These are phyloP conservation scores for Bruchidius siliquastri DNA, from an alignment of 2,888 invertebrate genomes.

Conservation along the genomic window DNA sequence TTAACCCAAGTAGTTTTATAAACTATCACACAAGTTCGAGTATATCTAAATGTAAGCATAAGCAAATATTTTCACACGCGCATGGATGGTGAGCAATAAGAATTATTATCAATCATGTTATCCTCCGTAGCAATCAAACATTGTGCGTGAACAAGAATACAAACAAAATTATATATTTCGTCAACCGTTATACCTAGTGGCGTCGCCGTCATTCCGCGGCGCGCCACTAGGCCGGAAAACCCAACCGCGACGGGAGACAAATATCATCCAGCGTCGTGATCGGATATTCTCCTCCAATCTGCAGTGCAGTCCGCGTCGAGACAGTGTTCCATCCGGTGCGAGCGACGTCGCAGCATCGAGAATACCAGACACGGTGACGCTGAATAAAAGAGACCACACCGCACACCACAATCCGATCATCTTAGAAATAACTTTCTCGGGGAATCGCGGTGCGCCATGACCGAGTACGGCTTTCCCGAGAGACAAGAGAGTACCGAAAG, in stretches of 20 bases:
- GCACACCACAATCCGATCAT: not conserved
- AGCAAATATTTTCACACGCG: too few species aligned
- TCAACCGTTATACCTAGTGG: too few species aligned
- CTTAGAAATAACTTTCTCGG: not conserved
- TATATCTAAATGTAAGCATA: too few species aligned
- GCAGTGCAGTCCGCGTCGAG: not conserved
- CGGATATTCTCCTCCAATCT: not conserved
- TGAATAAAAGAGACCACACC: not conserved
- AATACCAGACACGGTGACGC: not conserved
- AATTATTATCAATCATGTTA: too few species aligned
- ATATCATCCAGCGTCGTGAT: not conserved
- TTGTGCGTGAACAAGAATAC: too few species aligned
- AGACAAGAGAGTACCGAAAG: constrained; percentile 46
- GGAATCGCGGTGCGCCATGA: constrained; percentile 20
- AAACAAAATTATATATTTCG: too few species aligned
- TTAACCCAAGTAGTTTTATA: too few species aligned
- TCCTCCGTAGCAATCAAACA: too few species aligned
- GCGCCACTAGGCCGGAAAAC: not conserved
- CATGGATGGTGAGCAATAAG: too few species aligned
- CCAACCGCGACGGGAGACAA: not conserved
- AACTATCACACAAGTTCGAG: too few species aligned
- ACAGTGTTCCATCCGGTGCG: not conserved
- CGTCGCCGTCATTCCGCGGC: too few species aligned
- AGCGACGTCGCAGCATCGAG: not conserved
- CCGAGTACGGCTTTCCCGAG: constrained; percentile 35